Conservation (phyloP, 2,888 invertebrate genomes). For the Rhagonycha lutea region DNA sequence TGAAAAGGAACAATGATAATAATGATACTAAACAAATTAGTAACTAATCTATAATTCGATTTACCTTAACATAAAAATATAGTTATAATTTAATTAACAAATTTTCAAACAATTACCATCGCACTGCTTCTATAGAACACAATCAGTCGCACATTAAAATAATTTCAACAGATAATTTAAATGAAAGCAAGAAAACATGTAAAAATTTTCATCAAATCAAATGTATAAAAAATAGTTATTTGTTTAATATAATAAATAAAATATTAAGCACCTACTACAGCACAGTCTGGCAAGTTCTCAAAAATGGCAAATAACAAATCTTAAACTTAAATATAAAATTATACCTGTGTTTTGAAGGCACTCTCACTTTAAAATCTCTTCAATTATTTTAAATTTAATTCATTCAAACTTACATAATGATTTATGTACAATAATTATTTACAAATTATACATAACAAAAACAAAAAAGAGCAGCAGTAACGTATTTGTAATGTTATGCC, state of each 20-base stretch:
- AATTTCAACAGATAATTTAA: not conserved
- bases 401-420: not conserved
- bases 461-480: not conserved
- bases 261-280: conserved; percentile 22
- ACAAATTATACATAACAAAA: not conserved
- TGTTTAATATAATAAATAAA: not conserved
- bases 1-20: conserved; percentile 26
- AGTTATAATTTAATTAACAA: not conserved
- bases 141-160: not conserved
- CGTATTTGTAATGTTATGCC: not conserved
- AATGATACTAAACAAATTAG: conserved; percentile 19
- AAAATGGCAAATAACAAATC: conserved; percentile 21
- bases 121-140: not conserved
- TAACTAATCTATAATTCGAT: conserved; percentile 12
- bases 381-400: not conserved
- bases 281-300: conserved; percentile 26
- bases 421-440: not conserved
- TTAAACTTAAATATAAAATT: not conserved
- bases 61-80: not conserved
- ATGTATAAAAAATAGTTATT: not conserved
- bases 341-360: conserved; percentile 15
- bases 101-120: not conserved
- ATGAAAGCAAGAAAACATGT: not conserved
- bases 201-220: not conserved
- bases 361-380: conserved; percentile 12